Conservation (phyloP, 1,140 invertebrate species). For the Dinothrombium tinctorium region DNA sequence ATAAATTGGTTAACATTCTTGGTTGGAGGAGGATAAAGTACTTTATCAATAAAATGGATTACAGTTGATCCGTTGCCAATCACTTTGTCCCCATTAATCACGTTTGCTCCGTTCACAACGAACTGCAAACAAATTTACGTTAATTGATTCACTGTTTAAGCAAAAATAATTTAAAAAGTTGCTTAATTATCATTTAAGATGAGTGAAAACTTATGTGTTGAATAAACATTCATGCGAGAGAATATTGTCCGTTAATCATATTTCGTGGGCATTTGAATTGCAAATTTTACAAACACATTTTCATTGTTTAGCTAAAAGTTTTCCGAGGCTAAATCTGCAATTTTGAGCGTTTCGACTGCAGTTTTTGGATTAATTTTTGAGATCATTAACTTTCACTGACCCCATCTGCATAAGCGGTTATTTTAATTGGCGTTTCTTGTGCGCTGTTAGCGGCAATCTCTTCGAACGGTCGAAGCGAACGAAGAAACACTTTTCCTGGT, state of each 20-base stretch:
- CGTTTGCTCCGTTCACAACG: conserved; percentile 5
- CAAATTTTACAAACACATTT: too few relatives aligned
- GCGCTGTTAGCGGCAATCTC: neutral
- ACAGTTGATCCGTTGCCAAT: conserved; percentile 8
- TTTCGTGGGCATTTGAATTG: too few relatives aligned
- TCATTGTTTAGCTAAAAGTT: too few relatives aligned
- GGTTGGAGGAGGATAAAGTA: conserved; percentile 19
- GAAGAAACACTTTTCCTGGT: conserved; percentile 4
- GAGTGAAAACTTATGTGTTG: too few relatives aligned
- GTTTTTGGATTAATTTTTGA: too few relatives aligned
- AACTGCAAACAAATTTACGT: neutral
- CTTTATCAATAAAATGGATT: conserved; percentile 21
- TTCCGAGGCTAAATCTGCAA: too few relatives aligned
- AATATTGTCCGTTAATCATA: too few relatives aligned
- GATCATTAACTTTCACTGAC: neutral
- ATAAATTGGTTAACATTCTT: conserved; percentile 12
- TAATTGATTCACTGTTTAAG: too few relatives aligned
- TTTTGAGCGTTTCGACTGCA: too few relatives aligned
- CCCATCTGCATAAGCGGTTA: conserved; percentile 1
- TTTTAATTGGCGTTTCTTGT: neutral
- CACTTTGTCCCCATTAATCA: neutral
- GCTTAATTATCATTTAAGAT: too few relatives aligned
- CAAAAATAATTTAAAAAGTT: too few relatives aligned
- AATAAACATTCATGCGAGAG: too few relatives aligned
- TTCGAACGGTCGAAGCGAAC: neutral